Percentiles rank a stretch among this genome's conserved stretches.
Evolutionary conservation across 2,888 invertebrate species (phyloP).

Genomic region (Palloptera scutellata): DNA sequence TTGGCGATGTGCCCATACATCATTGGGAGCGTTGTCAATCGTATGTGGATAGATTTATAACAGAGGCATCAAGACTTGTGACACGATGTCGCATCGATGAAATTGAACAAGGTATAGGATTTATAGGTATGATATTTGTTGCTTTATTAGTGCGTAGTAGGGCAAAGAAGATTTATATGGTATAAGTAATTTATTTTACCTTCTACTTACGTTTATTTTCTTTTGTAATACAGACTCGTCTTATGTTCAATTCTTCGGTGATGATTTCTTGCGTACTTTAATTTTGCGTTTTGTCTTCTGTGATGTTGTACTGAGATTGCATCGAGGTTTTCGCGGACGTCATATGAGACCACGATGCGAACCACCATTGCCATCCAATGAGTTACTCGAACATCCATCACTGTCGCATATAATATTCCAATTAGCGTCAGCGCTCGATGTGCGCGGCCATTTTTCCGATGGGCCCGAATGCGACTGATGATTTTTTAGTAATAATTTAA

Average conservation of each 20-base stretch:
- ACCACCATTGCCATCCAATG: conserved; percentile 86
- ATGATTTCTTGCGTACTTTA: conserved; percentile 90
- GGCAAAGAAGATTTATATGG: too few species aligned
- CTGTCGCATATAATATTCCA: conserved; percentile 83
- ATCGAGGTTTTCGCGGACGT: conserved; percentile 85
- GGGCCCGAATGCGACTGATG: conserved; percentile 66
- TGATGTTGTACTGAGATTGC: conserved; percentile 86
- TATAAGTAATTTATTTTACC: not conserved
- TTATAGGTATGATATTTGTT: conserved; percentile 59
- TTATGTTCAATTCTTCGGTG: conserved; percentile 89
- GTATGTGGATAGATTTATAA: conserved; percentile 87
- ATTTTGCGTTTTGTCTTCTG: conserved; percentile 93
- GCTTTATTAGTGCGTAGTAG: not conserved
- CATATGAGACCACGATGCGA: conserved; percentile 86
- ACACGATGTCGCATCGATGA: conserved; percentile 83
- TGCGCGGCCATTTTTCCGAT: conserved; percentile 68
- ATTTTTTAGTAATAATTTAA: conserved; percentile 43
- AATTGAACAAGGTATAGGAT: conserved; percentile 65
- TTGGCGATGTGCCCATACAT: conserved; percentile 82
- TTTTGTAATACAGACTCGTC: conserved; percentile 68
- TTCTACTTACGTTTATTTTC: not conserved
- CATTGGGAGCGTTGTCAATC: conserved; percentile 92
- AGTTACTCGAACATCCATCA: conserved; percentile 84
- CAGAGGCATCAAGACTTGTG: conserved; percentile 85
- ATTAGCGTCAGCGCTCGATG: conserved; percentile 84